These are phyloP conservation scores for Lithophane leautieri DNA, from an alignment of 2,888 invertebrate genomes.

Conservation along the genomic window DNA sequence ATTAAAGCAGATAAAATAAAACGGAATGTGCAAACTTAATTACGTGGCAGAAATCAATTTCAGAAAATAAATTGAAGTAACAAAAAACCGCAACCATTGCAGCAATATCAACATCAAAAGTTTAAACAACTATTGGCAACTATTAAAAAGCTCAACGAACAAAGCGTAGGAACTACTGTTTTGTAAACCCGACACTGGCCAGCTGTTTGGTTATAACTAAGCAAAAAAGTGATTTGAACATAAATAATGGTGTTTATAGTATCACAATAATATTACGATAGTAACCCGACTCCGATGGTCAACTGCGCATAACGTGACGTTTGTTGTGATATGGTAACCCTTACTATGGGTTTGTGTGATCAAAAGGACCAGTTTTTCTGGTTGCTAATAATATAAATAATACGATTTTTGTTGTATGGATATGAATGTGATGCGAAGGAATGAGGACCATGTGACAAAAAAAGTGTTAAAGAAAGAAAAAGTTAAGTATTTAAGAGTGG, in stretches of 20 bases:
- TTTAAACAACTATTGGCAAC: not conserved
- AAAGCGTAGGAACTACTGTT: conserved; percentile 32
- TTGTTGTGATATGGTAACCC: conserved; percentile 46
- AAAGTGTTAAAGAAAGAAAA: not conserved
- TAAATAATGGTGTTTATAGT: conserved; percentile 55
- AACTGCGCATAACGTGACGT: conserved; percentile 56
- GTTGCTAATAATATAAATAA: not conserved
- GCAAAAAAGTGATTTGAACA: conserved; percentile 52
- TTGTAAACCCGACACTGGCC: conserved; percentile 38
- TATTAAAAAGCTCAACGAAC: conserved; percentile 33
- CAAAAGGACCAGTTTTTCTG: conserved; percentile 6
- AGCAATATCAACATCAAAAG: not conserved
- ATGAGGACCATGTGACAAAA: not conserved
- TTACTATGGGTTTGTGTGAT: conserved; percentile 29
- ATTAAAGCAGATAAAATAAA: not conserved
- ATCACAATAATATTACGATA: conserved; percentile 47
- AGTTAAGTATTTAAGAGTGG: too few relatives aligned
- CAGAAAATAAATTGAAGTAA: not conserved
- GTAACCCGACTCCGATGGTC: conserved; percentile 37
- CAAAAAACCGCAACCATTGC: not conserved
- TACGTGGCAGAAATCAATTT: not conserved
- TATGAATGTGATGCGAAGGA: not conserved
- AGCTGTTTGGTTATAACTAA: conserved; percentile 39
- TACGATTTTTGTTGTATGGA: not conserved
- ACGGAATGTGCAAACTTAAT: not conserved